Evolutionary conservation across 2,113 vertebrate genomes (phyloP).

Genomic region (Nesogale talazaci): DNA sequence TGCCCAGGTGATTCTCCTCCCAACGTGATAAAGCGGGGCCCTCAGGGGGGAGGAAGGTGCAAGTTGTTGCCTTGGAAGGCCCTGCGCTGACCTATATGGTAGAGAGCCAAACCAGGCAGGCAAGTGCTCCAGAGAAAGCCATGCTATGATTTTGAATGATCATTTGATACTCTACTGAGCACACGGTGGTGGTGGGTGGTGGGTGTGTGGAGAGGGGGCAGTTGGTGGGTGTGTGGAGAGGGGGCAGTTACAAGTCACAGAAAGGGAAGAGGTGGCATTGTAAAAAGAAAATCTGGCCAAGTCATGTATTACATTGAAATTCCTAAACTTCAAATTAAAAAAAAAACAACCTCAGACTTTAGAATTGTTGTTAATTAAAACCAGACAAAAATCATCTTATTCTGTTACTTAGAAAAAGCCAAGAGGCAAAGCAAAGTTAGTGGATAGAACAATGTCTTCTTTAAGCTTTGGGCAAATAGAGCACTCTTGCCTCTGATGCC

Average conservation of each 20-base stretch:
- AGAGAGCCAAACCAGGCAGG: slow-evolving; percentile 17
- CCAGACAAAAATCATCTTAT: slow-evolving; percentile 5
- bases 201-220: no score
- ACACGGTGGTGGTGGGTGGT: background rate
- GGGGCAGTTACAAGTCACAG: background rate
- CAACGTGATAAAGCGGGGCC: background rate
- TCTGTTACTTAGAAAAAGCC: slow-evolving; percentile 7
- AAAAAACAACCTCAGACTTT: background rate
- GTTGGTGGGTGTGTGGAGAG: no score
- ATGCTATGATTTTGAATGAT: background rate
- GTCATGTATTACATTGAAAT: background rate
- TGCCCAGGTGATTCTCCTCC: background rate
- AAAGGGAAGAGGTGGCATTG: background rate
- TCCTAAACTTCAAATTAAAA: slow-evolving; percentile 6
- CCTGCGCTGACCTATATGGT: background rate
- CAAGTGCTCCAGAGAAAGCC: slow-evolving; percentile 21
- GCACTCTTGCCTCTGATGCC: background rate
- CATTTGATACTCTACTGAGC: background rate
- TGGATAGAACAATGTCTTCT: background rate
- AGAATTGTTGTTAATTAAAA: background rate
- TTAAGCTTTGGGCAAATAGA: background rate
- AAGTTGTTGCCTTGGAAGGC: background rate
- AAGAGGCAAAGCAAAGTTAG: background rate
- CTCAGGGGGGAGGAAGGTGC: background rate
- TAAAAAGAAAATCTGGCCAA: slow-evolving; percentile 3